Evolutionary conservation across 2,797 vertebrate genomes (phyloP), one percentile per base, ranked within the genome.

Genomic region (Ispidina picta): DNA sequence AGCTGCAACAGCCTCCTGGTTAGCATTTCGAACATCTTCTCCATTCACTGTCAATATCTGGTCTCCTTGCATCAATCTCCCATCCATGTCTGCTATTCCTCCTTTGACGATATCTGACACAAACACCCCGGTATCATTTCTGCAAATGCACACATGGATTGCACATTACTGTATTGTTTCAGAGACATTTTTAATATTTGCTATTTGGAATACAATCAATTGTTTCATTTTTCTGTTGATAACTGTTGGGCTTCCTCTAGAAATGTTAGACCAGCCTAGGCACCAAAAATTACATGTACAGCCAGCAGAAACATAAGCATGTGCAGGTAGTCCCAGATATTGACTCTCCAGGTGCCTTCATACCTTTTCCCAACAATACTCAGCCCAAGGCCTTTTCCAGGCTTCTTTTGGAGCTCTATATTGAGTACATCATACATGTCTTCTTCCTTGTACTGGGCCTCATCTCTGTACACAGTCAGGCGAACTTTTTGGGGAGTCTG

Each of bases 351-450:
- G 19, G n/a, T 35, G 20, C 7, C 15, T 62, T 82, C 90, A 37
- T 91, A 99, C 99, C 99, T 99, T 94, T 99, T 98, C 26, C 99
- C 99, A 35, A 99, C 99, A 64, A 99, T 99, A 96, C 99, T 99
- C 87, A 99, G 97, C 20, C 99, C 99, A 74, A 99, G 98, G 54
- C 99, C 98, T 97, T 98, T 99, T 7, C 98, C 98, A 0, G 98
- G 98, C 92, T 98, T 98, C 97, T 99, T 99, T 55, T 98, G 98
- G 52, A 99, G 98, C 96, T 99, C 98, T 73, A 99, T 94, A 9
- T 94, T 97, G 83, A 99, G 98, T 3, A 98, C 96, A 94, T 99
- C 99, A 97, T 98, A 99, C 97, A 99, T 98, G 29, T 99, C 99
- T 58, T 99, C 99, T 89, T 99, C 99, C 77, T 98, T 99, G 97